phyloP scores from a whole-genome alignment of 2,888 invertebrate genomes.

The Odontocerum albicorne region DNA sequence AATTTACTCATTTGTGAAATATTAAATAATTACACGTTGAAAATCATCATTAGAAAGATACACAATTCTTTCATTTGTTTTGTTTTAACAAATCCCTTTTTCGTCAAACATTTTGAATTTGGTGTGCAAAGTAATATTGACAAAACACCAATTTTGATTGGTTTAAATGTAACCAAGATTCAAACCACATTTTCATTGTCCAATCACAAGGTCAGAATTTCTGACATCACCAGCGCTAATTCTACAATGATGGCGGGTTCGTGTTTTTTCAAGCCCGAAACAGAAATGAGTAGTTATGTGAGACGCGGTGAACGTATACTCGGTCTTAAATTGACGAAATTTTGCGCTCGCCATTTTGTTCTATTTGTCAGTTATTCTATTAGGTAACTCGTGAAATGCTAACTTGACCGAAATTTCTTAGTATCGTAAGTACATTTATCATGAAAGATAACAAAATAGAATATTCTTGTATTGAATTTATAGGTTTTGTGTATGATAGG shows the following conservation, averaged over 20 bases:
- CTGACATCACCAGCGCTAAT: conserved; percentile 9
- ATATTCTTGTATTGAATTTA: conserved; percentile 24
- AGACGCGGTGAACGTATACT: conserved; percentile 55
- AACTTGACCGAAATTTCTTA: conserved; percentile 14
- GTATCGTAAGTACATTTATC: conserved; percentile 22
- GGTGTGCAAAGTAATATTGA: neutral
- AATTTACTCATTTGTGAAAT: too few species aligned
- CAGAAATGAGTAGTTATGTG: conserved; percentile 57
- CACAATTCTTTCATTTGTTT: too few species aligned
- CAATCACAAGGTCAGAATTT: conserved; percentile 3
- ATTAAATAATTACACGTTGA: too few species aligned
- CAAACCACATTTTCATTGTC: conserved; percentile 1
- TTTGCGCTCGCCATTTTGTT: conserved; percentile 58
- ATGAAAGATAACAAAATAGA: conserved; percentile 30
- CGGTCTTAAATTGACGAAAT: conserved; percentile 56
- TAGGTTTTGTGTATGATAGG: conserved; percentile 29
- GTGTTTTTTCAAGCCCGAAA: conserved; percentile 57
- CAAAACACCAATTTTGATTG: neutral
- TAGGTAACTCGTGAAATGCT: conserved; percentile 46
- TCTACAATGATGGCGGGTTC: conserved; percentile 50
- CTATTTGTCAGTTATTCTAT: conserved; percentile 50
- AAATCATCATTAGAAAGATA: too few species aligned
- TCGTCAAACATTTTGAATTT: too few species aligned
- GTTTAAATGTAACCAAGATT: neutral
- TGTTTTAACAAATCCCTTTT: too few species aligned